A percentile compares a stretch with the other conserved stretches of the same genome.
These are phyloP conservation scores for Pilophorus perplexus DNA, from an alignment of 2,888 invertebrate genomes.

Conservation along the genomic window DNA sequence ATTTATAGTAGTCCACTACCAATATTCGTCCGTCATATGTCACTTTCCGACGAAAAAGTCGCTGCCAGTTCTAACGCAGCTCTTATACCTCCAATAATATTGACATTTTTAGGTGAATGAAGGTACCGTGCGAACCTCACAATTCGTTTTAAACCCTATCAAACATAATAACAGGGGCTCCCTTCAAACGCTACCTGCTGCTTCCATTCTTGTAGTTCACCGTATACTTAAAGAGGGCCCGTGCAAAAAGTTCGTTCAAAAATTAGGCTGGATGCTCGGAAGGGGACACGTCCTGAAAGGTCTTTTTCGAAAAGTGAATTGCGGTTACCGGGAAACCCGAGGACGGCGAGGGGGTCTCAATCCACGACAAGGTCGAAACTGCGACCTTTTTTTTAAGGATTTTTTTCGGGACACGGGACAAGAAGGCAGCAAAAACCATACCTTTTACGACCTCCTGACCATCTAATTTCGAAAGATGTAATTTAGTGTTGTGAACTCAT, in stretches of 20 bases:
- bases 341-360: constrained; percentile 14
- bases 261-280: constrained; percentile 24
- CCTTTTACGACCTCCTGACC: constrained; percentile 27
- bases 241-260: constrained; percentile 17
- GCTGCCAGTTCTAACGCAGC: too few species aligned
- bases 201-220: constrained; percentile 18
- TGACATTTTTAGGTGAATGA: too few species aligned
- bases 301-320: constrained; percentile 9
- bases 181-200: constrained; percentile 20
- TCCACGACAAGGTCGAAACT: constrained; percentile 8
- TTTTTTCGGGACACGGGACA: constrained; percentile 15
- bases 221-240: constrained; percentile 22
- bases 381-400: neutral
- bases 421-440: constrained; percentile 23
- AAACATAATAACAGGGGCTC: too few species aligned
- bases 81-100: too few species aligned
- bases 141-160: too few species aligned
- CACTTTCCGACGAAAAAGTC: too few species aligned
- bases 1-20: too few species aligned
- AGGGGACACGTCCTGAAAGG: neutral
- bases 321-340: constrained; percentile 3
- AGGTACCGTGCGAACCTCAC: too few species aligned
- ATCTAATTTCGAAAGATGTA: constrained; percentile 31
- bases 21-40: too few species aligned
- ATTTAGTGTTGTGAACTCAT: constrained; percentile 5